phyloP scores from a whole-genome alignment of 1,140 invertebrate species.

The Hirudo medicinalis region DNA sequence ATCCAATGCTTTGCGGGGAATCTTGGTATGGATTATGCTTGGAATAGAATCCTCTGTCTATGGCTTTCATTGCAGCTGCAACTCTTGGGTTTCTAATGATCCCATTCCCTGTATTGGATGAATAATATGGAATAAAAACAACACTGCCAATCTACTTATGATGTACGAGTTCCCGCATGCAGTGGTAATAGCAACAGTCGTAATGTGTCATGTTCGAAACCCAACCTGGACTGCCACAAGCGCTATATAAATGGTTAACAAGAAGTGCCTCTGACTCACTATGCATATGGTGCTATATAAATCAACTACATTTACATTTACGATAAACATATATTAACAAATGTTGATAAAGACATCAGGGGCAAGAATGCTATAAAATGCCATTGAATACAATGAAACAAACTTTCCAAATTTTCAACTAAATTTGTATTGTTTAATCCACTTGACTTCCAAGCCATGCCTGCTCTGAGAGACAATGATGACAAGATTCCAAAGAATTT shows the following conservation, averaged over 20 bases:
- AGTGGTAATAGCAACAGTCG: background rate
- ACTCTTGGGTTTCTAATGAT: slow-evolving; percentile 68
- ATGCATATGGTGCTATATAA: no score
- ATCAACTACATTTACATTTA: no score
- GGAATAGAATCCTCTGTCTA: slow-evolving; percentile 71
- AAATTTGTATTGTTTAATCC: slow-evolving; percentile 70
- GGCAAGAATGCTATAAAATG: background rate
- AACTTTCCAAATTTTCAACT: slow-evolving; percentile 66
- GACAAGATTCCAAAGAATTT: slow-evolving; percentile 1
- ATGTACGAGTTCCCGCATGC: no score
- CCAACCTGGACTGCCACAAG: background rate
- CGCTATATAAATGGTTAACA: slow-evolving; percentile 20
- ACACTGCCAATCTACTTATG: slow-evolving; percentile 12
- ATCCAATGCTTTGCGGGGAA: slow-evolving; percentile 55
- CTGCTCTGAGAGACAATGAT: background rate
- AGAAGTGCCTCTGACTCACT: no score
- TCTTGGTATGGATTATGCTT: slow-evolving; percentile 68
- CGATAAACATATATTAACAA: background rate
- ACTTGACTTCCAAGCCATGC: slow-evolving; percentile 62
- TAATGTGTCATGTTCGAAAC: background rate
- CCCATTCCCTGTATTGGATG: slow-evolving; percentile 56
- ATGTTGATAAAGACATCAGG: background rate
- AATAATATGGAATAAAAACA: background rate
- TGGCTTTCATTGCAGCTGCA: slow-evolving; percentile 64
- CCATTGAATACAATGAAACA: slow-evolving; percentile 28